Conservation (phyloP, 2,797 vertebrate genomes). For the Xenopus petersii region DNA sequence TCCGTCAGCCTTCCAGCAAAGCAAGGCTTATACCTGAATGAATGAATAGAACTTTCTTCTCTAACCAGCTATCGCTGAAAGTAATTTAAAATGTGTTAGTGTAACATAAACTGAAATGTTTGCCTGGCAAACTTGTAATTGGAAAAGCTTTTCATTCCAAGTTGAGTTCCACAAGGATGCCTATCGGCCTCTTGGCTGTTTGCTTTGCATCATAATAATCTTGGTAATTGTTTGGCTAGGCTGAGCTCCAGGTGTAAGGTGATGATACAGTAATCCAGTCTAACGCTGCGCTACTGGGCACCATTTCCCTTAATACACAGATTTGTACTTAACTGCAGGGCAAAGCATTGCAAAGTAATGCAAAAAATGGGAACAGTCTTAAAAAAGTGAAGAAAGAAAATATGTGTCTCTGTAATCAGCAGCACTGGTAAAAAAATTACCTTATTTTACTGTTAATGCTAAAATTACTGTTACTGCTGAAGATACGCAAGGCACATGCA, state of each 20-base stretch:
- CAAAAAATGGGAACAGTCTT: background rate
- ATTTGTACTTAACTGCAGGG: background rate
- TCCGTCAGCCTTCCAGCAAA: constrained; percentile 13
- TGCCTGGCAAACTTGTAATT: constrained; percentile 39
- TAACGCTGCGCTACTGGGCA: constrained; percentile 5
- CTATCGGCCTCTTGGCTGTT: constrained; percentile 26
- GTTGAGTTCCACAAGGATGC: constrained; percentile 30
- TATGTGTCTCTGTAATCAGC: too few species aligned
- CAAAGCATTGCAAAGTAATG: background rate
- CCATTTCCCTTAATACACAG: background rate
- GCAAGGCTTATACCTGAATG: constrained; percentile 11
- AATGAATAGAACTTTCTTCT: constrained; percentile 14
- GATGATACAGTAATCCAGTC: constrained; percentile 32
- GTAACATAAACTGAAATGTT: constrained; percentile 35
- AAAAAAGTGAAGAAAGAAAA: background rate
- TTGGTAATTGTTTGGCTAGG: constrained; percentile 41
- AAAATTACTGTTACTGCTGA: too few species aligned
- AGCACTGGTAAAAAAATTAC: too few species aligned
- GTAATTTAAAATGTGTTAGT: constrained; percentile 25
- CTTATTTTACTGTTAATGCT: too few species aligned
- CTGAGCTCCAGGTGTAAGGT: constrained; percentile 34
- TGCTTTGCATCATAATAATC: constrained; percentile 46
- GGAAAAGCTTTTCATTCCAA: constrained; percentile 42
- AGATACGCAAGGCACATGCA: too few species aligned
- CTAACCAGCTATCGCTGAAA: constrained; percentile 21